These are phyloP conservation scores for Puntigrus tetrazona DNA, from an alignment of 2,113 vertebrate species.

Conservation along the genomic window DNA sequence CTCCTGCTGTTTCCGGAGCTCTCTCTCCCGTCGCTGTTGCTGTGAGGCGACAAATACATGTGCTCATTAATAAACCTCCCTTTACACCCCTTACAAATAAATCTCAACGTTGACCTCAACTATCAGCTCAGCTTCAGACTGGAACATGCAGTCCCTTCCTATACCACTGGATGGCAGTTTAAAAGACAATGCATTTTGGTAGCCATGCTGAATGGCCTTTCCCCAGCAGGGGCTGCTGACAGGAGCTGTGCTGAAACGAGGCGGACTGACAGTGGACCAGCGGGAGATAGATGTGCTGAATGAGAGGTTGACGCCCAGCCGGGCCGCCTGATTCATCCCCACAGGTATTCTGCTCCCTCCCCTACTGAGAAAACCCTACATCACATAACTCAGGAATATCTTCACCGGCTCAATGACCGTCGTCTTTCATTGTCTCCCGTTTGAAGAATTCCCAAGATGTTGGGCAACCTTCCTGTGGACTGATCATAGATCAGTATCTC, in stretches of 20 bases:
- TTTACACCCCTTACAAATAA: not conserved
- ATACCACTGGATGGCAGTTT: constrained; percentile 27
- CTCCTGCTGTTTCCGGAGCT: constrained; percentile 96
- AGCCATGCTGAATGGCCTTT: constrained; percentile 12
- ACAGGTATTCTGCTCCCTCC: not conserved
- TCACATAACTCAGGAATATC: not conserved
- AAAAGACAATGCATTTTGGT: not conserved
- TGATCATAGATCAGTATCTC: constrained; percentile 22
- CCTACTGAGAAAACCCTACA: constrained; percentile 28
- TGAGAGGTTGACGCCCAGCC: constrained; percentile 19
- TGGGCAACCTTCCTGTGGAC: constrained; percentile 29
- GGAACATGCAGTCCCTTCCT: not conserved
- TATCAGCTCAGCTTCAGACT: not conserved
- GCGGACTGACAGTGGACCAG: constrained; percentile 14
- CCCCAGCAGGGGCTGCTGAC: constrained; percentile 17
- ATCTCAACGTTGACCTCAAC: not conserved
- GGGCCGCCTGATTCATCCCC: constrained; percentile 30
- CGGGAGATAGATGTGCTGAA: constrained; percentile 24
- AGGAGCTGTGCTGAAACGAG: not conserved
- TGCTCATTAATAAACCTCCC: not conserved
- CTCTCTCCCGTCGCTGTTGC: constrained; percentile 95
- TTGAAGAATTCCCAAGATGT: constrained; percentile 22
- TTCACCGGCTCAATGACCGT: not conserved
- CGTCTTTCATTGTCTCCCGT: not conserved
- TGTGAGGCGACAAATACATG: constrained; percentile 57